Conservation (phyloP, 2,888 invertebrate genomes). For the Ligdia adustata region DNA sequence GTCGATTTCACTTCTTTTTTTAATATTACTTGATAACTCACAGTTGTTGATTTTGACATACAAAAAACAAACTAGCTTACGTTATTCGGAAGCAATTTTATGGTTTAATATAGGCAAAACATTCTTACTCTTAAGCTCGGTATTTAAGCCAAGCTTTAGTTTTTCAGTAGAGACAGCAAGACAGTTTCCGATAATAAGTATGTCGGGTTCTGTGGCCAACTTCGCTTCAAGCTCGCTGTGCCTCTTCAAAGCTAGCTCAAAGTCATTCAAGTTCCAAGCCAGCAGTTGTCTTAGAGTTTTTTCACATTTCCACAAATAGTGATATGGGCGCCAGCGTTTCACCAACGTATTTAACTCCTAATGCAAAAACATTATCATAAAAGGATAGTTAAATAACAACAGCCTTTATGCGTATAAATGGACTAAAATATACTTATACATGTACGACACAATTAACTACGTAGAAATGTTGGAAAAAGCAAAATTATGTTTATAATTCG, state of each 20-base stretch:
- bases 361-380: no score
- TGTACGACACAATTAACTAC: no score
- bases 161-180: conserved; percentile 92
- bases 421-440: neutral
- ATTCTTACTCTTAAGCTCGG: conserved; percentile 89
- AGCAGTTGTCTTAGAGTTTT: conserved; percentile 90
- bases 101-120: no score
- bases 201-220: conserved; percentile 88
- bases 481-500: no score
- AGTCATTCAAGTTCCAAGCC: conserved; percentile 89
- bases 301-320: conserved; percentile 94
- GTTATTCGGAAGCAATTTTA: no score
- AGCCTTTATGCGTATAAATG: neutral
- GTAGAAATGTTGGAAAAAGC: no score
- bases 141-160: conserved; percentile 92
- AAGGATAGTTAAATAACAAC: no score
- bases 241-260: conserved; percentile 88
- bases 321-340: conserved; percentile 94
- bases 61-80: no score
- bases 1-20: no score
- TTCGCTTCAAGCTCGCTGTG: conserved; percentile 91
- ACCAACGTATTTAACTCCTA: conserved; percentile 93
- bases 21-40: no score
- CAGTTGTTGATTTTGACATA: no score
- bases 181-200: conserved; percentile 88